Evolutionary conservation across 2,888 invertebrate genomes (phyloP), one percentile per base, ranked within the genome.

Genomic region (Campopleginae sp.): DNA sequence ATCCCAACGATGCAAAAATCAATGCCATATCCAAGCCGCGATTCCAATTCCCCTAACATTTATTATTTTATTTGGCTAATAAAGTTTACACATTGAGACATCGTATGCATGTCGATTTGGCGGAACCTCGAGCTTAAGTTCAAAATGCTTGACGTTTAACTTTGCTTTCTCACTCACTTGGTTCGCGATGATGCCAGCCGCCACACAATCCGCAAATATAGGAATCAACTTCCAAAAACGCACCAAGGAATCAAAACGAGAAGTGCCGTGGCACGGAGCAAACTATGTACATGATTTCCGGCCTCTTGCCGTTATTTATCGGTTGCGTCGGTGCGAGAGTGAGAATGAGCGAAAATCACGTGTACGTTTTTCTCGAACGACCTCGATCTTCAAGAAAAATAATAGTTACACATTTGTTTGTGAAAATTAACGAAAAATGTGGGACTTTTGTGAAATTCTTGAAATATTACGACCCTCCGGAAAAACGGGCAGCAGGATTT

Each of bases 41-140:
- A 42, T 38, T 74, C 68, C 76, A 44, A 70, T 82, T 81, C 68
- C 70, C 65, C 81, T 68, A 85, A 76, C 72, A 82, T 85, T 82
- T 80, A 85, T 85, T 77, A 51, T 72, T 82, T 80, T 48, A 76
- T 80, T 58, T 76, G 65, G 72, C 76, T 80, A 85, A 74, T 78
- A 68, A 80, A 80, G 82, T 80, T 72, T 82, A 85, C 80, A 85
- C 75, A 79, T 80, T 46, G 82, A 65, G 54, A 65, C 38, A 80
- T 31, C 58, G 46, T 81, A 48, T 23, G 68, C 74, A 68, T 81
- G 74, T 82, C 58, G 65, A 76, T 38, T 42, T 82, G 76, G 48
- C 38, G 54, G 58, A 48, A 66, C n/a, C 74, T 58, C 8, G 48
- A 54, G 65, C 72, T 79, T 79, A n/a, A n/a, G 33, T 63, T 58